Percentiles rank a stretch among this genome's conserved stretches.
These are phyloP conservation scores for Ramphastos sulfuratus DNA, from an alignment of 2,113 vertebrate genomes.

Conservation along the genomic window DNA sequence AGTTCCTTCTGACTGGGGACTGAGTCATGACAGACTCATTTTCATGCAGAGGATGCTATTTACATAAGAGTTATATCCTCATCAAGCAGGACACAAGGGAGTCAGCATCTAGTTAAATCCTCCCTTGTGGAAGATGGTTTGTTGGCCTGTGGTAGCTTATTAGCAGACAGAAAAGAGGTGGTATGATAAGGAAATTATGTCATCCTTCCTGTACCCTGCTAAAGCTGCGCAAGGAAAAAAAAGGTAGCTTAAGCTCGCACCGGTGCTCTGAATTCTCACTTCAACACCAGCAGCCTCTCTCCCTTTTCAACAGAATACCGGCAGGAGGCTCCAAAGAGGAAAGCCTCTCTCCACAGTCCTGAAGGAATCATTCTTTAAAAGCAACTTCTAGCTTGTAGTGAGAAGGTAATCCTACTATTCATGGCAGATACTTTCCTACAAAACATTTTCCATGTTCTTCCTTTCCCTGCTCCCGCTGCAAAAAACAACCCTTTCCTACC, in stretches of 20 bases:
- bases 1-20: not conserved
- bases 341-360: not conserved
- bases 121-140: not conserved
- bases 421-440: not conserved
- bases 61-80: slow-evolving; percentile 6
- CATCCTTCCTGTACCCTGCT: not conserved
- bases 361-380: not conserved
- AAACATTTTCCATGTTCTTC: not conserved
- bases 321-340: not conserved
- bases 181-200: not conserved
- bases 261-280: not conserved
- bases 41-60: slow-evolving; percentile 5
- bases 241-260: not conserved
- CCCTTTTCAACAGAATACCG: not conserved
- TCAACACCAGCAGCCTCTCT: not conserved
- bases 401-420: not conserved
- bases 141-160: not conserved
- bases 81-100: not conserved
- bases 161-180: not conserved
- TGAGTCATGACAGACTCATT: not conserved
- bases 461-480: not conserved
- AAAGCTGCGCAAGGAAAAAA: not conserved
- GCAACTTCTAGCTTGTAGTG: not conserved
- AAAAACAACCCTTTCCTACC: not conserved
- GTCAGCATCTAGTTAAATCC: not conserved